Evolutionary conservation across 2,888 invertebrate genomes (phyloP), one percentile per base, ranked within the genome.

Genomic region (Brassicogethes aeneus): DNA sequence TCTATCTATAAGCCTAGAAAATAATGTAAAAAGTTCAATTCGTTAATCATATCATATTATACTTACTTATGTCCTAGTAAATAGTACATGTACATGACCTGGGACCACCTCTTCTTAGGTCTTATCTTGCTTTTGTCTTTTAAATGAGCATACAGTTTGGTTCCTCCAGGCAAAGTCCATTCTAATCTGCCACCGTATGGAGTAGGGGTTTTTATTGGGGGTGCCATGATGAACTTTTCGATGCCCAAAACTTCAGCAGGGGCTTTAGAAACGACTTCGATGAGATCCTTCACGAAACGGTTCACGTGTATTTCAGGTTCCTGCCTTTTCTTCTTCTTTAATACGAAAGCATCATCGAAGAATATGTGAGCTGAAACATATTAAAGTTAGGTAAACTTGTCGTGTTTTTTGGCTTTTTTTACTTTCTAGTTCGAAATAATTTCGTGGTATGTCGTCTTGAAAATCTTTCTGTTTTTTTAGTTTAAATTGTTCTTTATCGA

Each of bases 21-120:
- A n/a, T n/a, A n/a, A n/a, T n/a, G n/a, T n/a, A n/a, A n/a, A n/a
- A n/a, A n/a, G n/a, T n/a, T n/a, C n/a, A n/a, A n/a, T n/a, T n/a
- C n/a, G n/a, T n/a, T n/a, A n/a, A n/a, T n/a, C n/a, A n/a, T n/a
- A n/a, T n/a, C n/a, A n/a, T n/a, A n/a, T n/a, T n/a, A n/a, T n/a
- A n/a, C n/a, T n/a, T n/a, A n/a, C n/a, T n/a, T n/a, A 61, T 83
- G 82, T 0, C 91, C 91, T 29, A 92, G 72, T 51, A 92, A 72
- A 60, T 90, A 92, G 68, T 91, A 92, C 91, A 92, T 91, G 68
- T 92, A 92, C 91, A 92, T 92, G 7, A 85, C 85, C 76, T 93
- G 93, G 36, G 91, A 91, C 93, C 93, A 94, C 43, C 94, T 76
- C 65, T 94, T 94, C 61, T 87, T 84, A 57, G 89, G 84, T 23